These are phyloP conservation scores for Marasmarcha lunaedactyla DNA, from an alignment of 2,888 invertebrate species.

Conservation along the genomic window DNA sequence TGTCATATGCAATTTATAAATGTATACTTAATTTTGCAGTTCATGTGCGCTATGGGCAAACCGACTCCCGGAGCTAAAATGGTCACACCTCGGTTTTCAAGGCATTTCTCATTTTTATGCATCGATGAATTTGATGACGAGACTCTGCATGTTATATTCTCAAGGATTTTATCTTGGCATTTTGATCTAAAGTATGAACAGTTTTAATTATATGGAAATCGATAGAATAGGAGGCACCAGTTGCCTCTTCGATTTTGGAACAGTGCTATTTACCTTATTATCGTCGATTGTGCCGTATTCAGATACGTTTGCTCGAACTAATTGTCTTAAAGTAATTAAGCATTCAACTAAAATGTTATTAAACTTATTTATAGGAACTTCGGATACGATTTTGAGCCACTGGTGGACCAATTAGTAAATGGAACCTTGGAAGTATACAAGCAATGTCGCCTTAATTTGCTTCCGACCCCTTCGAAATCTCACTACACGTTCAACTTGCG, in stretches of 20 bases:
- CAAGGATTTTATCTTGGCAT: slow-evolving; percentile 94
- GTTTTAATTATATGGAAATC: too few relatives aligned
- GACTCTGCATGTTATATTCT: slow-evolving; percentile 86
- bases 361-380: too few relatives aligned
- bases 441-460: slow-evolving; percentile 80
- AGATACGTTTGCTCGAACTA: too few relatives aligned
- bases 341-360: too few relatives aligned
- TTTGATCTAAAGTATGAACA: slow-evolving; percentile 87
- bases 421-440: slow-evolving; percentile 92
- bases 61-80: slow-evolving; percentile 86
- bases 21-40: too few relatives aligned
- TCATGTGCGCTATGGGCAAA: slow-evolving; percentile 88
- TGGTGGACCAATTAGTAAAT: slow-evolving; percentile 87
- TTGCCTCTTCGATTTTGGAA: background rate
- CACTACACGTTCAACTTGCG: slow-evolving; percentile 95
- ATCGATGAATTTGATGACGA: slow-evolving; percentile 92
- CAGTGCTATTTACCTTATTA: too few relatives aligned
- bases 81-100: slow-evolving; percentile 85
- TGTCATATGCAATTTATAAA: too few relatives aligned
- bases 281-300: too few relatives aligned
- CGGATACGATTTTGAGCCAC: slow-evolving; percentile 91
- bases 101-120: slow-evolving; percentile 87
- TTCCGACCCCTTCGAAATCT: slow-evolving; percentile 93
- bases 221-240: slow-evolving; percentile 1
- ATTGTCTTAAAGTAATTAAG: too few relatives aligned